phyloP scores from a whole-genome alignment of 2,113 vertebrate species.

The Elaphurus davidianus region DNA sequence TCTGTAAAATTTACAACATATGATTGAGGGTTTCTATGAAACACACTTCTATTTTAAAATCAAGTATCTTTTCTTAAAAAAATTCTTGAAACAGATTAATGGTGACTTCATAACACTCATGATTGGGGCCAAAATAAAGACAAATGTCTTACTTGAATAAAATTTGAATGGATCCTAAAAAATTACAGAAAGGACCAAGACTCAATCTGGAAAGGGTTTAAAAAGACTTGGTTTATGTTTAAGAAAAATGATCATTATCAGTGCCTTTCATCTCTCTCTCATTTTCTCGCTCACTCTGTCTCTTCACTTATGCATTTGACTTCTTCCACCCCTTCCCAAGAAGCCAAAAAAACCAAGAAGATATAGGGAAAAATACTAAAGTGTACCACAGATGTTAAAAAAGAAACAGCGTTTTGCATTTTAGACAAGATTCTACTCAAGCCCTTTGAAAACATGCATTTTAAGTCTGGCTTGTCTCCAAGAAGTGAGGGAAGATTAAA shows the following conservation, averaged over 20 bases:
- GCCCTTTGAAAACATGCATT: slow-evolving; percentile 40
- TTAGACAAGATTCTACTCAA: slow-evolving; percentile 56
- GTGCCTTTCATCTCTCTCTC: not conserved
- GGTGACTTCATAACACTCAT: slow-evolving; percentile 46
- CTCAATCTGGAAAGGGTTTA: slow-evolving; percentile 64
- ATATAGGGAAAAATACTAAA: slow-evolving; percentile 51
- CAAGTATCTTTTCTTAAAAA: slow-evolving; percentile 50
- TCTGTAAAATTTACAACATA: slow-evolving; percentile 47
- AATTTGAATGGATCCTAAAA: slow-evolving; percentile 51
- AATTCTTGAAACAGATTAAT: slow-evolving; percentile 61
- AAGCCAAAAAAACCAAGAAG: slow-evolving; percentile 38
- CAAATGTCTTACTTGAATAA: slow-evolving; percentile 60
- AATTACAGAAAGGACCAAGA: slow-evolving; percentile 5
- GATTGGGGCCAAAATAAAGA: slow-evolving; percentile 60
- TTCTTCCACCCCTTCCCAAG: not conserved
- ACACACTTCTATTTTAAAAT: slow-evolving; percentile 60
- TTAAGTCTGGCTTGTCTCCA: slow-evolving; percentile 62
- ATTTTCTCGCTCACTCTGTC: not conserved
- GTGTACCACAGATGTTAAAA: slow-evolving; percentile 29
- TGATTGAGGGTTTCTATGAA: slow-evolving; percentile 62
- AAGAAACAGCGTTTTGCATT: slow-evolving; percentile 56
- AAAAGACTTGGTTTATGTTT: slow-evolving; percentile 44
- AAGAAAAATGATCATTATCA: not conserved
- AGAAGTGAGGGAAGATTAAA: slow-evolving; percentile 52
- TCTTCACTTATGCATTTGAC: slow-evolving; percentile 45